A percentile compares a stretch with the other conserved stretches of the same genome.
These are phyloP conservation scores for Botrylloides violaceus DNA, from an alignment of 23 tunicate species.

Conservation along the genomic window DNA sequence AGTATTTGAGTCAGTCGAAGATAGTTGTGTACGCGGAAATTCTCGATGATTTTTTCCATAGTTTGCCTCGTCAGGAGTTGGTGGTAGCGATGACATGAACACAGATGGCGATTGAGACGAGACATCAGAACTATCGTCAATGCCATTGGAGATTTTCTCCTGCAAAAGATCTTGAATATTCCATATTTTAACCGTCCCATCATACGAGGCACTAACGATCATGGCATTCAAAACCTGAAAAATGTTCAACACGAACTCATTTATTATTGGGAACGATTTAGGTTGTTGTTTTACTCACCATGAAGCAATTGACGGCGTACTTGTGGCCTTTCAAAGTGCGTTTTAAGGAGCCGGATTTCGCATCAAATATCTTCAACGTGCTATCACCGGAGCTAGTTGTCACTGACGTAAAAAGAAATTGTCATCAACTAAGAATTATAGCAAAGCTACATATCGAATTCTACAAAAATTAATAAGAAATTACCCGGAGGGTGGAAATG, in stretches of 20 bases:
- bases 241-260: not conserved
- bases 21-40: too few species aligned
- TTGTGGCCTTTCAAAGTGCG: constrained; percentile 71
- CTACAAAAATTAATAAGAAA: too few species aligned
- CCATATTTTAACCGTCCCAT: constrained; percentile 82
- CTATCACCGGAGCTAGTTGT: constrained; percentile 80
- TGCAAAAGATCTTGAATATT: constrained; percentile 37
- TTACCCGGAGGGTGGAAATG: too few species aligned
- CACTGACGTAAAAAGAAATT: constrained; percentile 19
- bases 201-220: constrained; percentile 71
- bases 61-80: too few species aligned
- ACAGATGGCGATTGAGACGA: constrained; percentile 34
- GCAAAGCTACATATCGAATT: too few species aligned
- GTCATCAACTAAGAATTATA: not conserved
- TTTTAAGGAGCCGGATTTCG: constrained; percentile 69
- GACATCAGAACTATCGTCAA: constrained; percentile 19
- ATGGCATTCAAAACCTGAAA: constrained; percentile 42
- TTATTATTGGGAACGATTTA: not conserved
- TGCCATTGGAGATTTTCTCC: constrained; percentile 7
- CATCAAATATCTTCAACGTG: constrained; percentile 58
- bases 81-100: not conserved
- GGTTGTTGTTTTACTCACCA: constrained; percentile 27
- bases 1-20: too few species aligned
- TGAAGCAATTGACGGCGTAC: constrained; percentile 66
- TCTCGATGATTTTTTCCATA: too few species aligned